These are phyloP conservation scores for Leontopithecus rosalia DNA, from an alignment of 2,797 vertebrate species.

Conservation along the genomic window DNA sequence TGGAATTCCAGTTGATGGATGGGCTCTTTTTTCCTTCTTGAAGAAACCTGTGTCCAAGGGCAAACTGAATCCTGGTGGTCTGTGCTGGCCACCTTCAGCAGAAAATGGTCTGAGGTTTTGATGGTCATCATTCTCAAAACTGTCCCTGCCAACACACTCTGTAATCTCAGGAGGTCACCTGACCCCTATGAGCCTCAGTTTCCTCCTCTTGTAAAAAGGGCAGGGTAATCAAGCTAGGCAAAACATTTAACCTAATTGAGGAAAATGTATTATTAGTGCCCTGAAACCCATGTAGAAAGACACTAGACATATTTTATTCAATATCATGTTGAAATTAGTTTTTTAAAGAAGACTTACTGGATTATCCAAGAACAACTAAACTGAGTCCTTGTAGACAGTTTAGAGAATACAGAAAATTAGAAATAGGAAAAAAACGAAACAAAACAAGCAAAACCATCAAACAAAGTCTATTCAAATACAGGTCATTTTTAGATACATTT, in stretches of 20 bases:
- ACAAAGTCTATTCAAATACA: neutral
- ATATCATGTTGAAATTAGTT: neutral
- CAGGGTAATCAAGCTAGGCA: neutral
- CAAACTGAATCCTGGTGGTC: neutral
- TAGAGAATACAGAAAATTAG: conserved; percentile 20
- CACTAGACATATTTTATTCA: neutral
- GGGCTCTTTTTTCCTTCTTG: neutral
- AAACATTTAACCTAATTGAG: neutral
- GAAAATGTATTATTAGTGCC: neutral
- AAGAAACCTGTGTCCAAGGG: neutral
- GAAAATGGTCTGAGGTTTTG: neutral
- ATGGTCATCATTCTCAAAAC: neutral
- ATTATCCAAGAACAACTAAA: neutral
- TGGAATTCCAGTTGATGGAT: neutral
- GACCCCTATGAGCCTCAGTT: neutral
- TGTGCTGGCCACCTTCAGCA: neutral
- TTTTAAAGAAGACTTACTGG: neutral
- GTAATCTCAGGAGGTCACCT: neutral
- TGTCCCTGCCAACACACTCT: fast-evolving
- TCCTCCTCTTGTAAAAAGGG: neutral
- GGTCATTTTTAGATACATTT: neutral
- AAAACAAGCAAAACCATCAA: neutral
- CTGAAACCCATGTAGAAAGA: neutral
- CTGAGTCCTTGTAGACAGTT: neutral
- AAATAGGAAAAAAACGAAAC: neutral